Conservation (phyloP, 1,140 invertebrate species). For the Anastrepha ludens region DNA sequence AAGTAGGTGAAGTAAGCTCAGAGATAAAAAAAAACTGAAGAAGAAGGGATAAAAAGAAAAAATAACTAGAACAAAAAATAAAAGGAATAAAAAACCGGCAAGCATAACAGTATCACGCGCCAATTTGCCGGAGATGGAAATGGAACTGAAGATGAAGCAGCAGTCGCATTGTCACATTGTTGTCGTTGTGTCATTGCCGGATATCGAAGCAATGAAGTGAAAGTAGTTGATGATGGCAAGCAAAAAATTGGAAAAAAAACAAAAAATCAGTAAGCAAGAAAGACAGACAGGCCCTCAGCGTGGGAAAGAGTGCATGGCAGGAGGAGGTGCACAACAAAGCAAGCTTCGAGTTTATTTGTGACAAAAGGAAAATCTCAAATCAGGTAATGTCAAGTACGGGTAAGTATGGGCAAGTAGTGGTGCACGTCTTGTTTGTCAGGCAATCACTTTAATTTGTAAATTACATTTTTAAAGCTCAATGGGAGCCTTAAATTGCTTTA, state of each 20-base stretch:
- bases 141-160: background rate
- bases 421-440: no score
- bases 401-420: no score
- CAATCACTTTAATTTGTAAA: no score
- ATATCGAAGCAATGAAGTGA: background rate
- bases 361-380: background rate
- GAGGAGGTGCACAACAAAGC: background rate
- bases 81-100: background rate
- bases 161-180: background rate
- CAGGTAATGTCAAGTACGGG: no score
- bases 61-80: background rate
- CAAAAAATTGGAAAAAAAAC: background rate
- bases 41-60: background rate
- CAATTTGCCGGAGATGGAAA: background rate
- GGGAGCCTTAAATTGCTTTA: no score
- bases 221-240: slow-evolving; percentile 17
- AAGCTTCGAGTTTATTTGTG: background rate
- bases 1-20: background rate
- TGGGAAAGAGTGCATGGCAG: background rate
- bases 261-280: background rate
- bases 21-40: background rate
- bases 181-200: background rate
- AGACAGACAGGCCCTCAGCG: background rate
- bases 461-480: no score
- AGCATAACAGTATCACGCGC: background rate